phyloP scores from a whole-genome alignment of 2,797 vertebrate genomes.

The Argentina silus region DNA sequence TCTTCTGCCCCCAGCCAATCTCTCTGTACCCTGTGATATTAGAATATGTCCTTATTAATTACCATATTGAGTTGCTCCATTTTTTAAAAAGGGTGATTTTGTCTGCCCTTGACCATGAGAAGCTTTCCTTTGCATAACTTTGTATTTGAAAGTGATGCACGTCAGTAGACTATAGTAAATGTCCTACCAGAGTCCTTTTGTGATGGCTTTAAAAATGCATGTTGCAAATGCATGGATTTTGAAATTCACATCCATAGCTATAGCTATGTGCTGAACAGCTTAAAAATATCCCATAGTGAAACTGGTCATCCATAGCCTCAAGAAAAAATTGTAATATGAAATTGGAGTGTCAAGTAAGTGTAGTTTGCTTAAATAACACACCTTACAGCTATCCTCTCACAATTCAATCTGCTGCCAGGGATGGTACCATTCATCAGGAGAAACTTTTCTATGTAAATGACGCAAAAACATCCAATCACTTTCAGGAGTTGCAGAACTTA shows the following conservation, averaged over 20 bases:
- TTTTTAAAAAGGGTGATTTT: constrained; percentile 55
- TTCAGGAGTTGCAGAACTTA: constrained; percentile 27
- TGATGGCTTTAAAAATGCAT: background rate
- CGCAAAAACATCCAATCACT: constrained; percentile 40
- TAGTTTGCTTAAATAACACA: constrained; percentile 37
- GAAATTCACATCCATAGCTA: too few relatives aligned
- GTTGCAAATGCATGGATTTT: too few relatives aligned
- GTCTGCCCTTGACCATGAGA: constrained; percentile 39
- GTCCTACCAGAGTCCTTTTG: constrained; percentile 11
- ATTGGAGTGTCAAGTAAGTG: constrained; percentile 36
- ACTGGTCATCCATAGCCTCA: constrained; percentile 15
- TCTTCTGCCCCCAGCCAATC: constrained; percentile 38
- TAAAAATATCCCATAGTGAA: background rate
- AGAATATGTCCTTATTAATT: constrained; percentile 63
- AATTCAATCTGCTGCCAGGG: constrained; percentile 36
- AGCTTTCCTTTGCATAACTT: constrained; percentile 37
- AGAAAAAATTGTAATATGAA: constrained; percentile 37
- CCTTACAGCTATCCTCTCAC: constrained; percentile 26
- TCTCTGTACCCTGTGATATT: constrained; percentile 32
- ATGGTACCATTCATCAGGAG: constrained; percentile 42
- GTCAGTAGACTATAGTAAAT: background rate
- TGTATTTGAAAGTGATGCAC: background rate
- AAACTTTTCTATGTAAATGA: constrained; percentile 47
- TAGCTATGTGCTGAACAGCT: background rate
- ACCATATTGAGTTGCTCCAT: constrained; percentile 57